Percentiles rank a stretch among this genome's conserved stretches.
phyloP scores from a whole-genome alignment of 1,140 invertebrate genomes.

The Saccostrea cuccullata region DNA sequence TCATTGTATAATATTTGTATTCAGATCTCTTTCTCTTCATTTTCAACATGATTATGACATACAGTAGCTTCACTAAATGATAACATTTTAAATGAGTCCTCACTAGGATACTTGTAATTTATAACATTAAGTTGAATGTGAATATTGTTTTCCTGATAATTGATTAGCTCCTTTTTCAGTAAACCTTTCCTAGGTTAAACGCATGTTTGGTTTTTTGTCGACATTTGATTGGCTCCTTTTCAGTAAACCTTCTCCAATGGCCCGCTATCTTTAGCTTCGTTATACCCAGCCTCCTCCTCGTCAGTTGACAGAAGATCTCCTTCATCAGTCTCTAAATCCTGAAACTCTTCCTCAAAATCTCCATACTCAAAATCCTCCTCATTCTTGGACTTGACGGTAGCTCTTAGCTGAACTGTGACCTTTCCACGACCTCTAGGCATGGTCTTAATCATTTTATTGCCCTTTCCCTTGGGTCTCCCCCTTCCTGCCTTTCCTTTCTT shows the following conservation, averaged over 20 bases:
- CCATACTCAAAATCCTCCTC: conserved; percentile 9
- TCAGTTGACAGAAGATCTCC: conserved; percentile 26
- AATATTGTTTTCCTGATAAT: background rate
- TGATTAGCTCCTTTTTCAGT: background rate
- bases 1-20: no score
- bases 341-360: background rate
- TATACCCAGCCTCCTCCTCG: background rate
- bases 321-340: conserved; percentile 8
- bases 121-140: no score
- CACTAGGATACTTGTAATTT: no score
- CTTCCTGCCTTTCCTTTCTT: background rate
- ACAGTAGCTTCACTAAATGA: no score
- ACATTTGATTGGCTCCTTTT: background rate
- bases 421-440: background rate
- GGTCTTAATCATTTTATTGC: conserved; percentile 35
- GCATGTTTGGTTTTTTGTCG: background rate
- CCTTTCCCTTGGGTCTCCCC: background rate
- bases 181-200: background rate
- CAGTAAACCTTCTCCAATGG: conserved; percentile 23
- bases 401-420: conserved; percentile 22
- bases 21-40: no score
- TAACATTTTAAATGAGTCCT: no score
- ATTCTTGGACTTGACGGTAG: background rate
- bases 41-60: no score
- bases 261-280: background rate